phyloP scores from a whole-genome alignment of 2,797 vertebrate species.

The Champsocephalus gunnari region DNA sequence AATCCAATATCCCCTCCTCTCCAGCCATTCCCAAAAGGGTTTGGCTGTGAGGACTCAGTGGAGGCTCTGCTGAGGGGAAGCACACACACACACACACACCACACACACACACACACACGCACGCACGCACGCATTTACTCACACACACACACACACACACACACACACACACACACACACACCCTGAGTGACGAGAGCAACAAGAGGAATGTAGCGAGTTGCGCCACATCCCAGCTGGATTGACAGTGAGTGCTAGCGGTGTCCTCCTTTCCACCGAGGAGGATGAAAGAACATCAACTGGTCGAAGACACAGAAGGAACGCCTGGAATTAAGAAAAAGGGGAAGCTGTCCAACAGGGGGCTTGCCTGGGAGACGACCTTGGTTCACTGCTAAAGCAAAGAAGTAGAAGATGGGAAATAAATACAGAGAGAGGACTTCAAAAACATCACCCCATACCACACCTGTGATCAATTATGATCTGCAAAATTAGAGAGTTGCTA shows the following conservation, averaged over 20 bases:
- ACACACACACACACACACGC: conserved; percentile 38
- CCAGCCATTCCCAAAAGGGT: conserved; percentile 77
- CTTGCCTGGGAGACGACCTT: conserved; percentile 77
- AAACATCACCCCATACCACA: conserved; percentile 72
- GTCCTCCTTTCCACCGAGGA: conserved; percentile 79
- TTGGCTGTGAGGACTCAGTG: conserved; percentile 74
- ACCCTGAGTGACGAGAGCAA: conserved; percentile 82
- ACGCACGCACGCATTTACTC: conserved; percentile 25
- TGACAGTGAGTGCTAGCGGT: conserved; percentile 77
- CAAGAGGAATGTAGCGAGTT: conserved; percentile 81
- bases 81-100: conserved; percentile 39
- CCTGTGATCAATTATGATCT: conserved; percentile 83
- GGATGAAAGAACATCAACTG: conserved; percentile 83
- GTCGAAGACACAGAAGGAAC: conserved; percentile 78
- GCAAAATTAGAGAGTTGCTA: conserved; percentile 82
- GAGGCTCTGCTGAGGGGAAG: conserved; percentile 74
- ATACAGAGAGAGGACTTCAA: conserved; percentile 63
- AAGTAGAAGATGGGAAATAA: conserved; percentile 49
- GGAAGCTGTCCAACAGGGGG: conserved; percentile 79
- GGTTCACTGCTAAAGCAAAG: conserved; percentile 75
- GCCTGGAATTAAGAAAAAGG: conserved; percentile 79
- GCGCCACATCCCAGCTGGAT: conserved; percentile 84
- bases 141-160: conserved; percentile 68
- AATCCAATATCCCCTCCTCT: conserved; percentile 81
- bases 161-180: conserved; percentile 65